Percentiles rank a stretch among this genome's conserved stretches.
phyloP scores from a whole-genome alignment of 2,888 invertebrate species.

The Oscheius sp. region DNA sequence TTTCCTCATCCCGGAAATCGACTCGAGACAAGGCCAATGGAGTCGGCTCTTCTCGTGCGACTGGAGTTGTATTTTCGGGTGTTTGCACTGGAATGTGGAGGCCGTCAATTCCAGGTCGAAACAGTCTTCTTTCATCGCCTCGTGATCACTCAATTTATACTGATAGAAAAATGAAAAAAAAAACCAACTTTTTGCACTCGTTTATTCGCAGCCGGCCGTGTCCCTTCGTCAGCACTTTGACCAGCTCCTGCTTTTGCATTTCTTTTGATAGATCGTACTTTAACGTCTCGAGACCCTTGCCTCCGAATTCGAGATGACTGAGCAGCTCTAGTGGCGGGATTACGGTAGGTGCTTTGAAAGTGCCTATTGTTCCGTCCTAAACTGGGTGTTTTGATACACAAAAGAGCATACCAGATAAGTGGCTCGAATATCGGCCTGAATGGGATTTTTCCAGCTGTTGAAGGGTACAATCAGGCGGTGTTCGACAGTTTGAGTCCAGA shows the following conservation, averaged over 20 bases:
- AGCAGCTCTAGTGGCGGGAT: conserved; percentile 57
- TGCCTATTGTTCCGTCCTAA: conserved; percentile 12
- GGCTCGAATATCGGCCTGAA: not conserved
- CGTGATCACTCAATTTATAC: not conserved
- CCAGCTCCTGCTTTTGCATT: not conserved
- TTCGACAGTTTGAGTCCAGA: conserved; percentile 93
- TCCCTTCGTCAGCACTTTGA: not conserved
- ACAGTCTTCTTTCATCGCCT: not conserved
- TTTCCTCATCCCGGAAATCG: not conserved
- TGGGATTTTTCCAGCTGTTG: conserved; percentile 19
- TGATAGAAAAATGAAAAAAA: not conserved
- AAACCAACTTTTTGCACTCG: not conserved
- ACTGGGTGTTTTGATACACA: not conserved
- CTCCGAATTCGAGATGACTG: conserved; percentile 42
- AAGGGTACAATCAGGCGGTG: conserved; percentile 86
- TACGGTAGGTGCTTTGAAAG: conserved; percentile 46
- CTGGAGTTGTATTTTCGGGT: too few relatives aligned
- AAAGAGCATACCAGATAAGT: not conserved
- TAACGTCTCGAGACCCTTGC: conserved; percentile 12
- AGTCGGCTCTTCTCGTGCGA: too few relatives aligned
- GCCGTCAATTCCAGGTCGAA: not conserved
- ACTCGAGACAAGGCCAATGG: not conserved
- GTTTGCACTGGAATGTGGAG: too few relatives aligned
- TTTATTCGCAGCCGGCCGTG: conserved; percentile 10
- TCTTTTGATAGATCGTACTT: not conserved